Evolutionary conservation across 2,888 invertebrate species (phyloP).

Genomic region (Siphlonurus alternatus): DNA sequence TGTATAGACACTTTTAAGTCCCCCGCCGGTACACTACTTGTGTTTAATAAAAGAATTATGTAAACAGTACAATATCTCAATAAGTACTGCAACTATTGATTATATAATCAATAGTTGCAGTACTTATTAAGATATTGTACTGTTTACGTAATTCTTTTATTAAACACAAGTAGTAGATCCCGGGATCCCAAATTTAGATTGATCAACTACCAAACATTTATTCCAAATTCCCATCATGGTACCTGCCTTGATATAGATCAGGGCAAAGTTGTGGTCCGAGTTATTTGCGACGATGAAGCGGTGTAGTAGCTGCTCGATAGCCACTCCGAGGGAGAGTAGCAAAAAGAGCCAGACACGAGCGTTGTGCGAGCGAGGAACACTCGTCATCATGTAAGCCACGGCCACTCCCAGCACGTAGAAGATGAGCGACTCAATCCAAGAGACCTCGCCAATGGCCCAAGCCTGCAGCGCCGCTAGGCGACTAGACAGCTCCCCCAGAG

Average conservation of each 20-base stretch:
- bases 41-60: no score
- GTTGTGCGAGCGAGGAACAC: constrained; percentile 33
- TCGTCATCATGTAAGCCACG: constrained; percentile 36
- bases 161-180: no score
- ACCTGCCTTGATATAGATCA: neutral
- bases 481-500: constrained; percentile 37
- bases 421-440: constrained; percentile 41
- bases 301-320: constrained; percentile 24
- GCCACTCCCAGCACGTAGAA: constrained; percentile 36
- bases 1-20: no score
- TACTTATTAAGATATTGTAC: no score
- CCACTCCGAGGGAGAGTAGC: constrained; percentile 31
- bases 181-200: no score
- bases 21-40: no score
- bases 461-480: constrained; percentile 36
- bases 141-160: no score
- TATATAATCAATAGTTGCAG: no score
- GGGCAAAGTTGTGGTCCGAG: neutral
- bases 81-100: no score
- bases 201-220: no score
- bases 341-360: constrained; percentile 37
- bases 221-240: no score
- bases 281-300: neutral
- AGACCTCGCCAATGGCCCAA: constrained; percentile 43
- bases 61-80: no score